phyloP scores from a whole-genome alignment of 2,797 vertebrate species.

The Xerus rutilus region DNA sequence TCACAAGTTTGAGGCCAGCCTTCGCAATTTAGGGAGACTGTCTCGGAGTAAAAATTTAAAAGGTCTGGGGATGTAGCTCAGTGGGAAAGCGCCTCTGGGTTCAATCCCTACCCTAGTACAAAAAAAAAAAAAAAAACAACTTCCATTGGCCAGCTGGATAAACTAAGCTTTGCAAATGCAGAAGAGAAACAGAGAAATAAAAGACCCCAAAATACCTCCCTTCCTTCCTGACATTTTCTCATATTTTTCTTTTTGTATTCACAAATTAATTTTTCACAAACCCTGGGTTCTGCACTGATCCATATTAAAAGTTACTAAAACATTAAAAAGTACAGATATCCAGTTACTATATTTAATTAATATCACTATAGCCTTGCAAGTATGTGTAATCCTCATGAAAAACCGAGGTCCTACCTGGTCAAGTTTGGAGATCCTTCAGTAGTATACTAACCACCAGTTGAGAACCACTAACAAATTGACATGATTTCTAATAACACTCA shows the following conservation, averaged over 20 bases:
- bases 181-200: not conserved
- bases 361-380: not conserved
- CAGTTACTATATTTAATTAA: not conserved
- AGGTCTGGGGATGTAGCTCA: too few species aligned
- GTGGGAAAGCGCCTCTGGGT: too few species aligned
- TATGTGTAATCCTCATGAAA: constrained; percentile 9
- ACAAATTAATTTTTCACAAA: constrained; percentile 43
- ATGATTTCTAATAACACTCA: not conserved
- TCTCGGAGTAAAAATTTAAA: too few species aligned
- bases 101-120: too few species aligned
- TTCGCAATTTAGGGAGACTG: too few species aligned
- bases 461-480: not conserved
- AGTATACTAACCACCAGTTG: not conserved
- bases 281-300: not conserved
- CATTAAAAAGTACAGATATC: not conserved
- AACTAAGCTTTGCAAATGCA: constrained; percentile 22
- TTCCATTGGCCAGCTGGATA: not conserved
- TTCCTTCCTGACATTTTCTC: not conserved
- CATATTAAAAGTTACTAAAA: constrained; percentile 2
- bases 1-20: too few species aligned
- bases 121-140: too few species aligned
- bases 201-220: not conserved
- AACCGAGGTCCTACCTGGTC: not conserved
- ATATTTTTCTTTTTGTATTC: not conserved
- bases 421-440: not conserved